Base-by-base conservation (phyloP, 2,113 vertebrate species). In the Pluvialis apricaria region DNA sequence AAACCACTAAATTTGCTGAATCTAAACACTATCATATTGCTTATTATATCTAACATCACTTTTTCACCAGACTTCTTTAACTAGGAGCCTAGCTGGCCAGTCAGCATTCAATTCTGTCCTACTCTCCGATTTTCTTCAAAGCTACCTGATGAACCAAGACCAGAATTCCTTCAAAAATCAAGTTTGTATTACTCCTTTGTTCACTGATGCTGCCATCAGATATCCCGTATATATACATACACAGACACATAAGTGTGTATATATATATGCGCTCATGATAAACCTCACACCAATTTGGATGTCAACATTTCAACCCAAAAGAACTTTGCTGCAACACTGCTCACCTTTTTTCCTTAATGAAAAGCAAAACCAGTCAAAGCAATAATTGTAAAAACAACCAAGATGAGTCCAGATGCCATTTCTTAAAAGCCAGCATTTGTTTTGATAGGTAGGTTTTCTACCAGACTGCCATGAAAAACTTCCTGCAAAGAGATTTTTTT, bases 241-340 rank as follows among this genome's bases (percentile, higher is more conserved):
- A 61, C 13, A n/a, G 13, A 70, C 2, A 32, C 4, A 3, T 2
- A 8, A 32, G 13, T 52, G 12, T 28, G 13, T 3, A 40, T 4
- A 66, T 12, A 28, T n/a, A 45, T 14, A 29, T 34, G 32, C 5
- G 22, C 6, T 26, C 10, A 47, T 42, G 4, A 61, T 58, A 58
- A 75, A 90, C 20, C 14, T 64, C 45, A 76, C 24, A 71, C 3
- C 32, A 38, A 65, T 88, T 83, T 55, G 65, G 6, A 16, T 34
- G n/a, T 14, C 73, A 89, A 45, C 16, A 60, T 68, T 91, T 90
- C 55, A 75, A 78, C 11, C 4, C 12, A 22, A 61, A 84, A 64
- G 54, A 72, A 52, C 26, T 61, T 49, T 49, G 13, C 49, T 70
- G 40, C 54, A 89, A 65, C 9, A 34, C 24, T 57, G 34, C 32